Conservation (phyloP, 92 coral and sea anemone species). For the Porites divaricata region DNA sequence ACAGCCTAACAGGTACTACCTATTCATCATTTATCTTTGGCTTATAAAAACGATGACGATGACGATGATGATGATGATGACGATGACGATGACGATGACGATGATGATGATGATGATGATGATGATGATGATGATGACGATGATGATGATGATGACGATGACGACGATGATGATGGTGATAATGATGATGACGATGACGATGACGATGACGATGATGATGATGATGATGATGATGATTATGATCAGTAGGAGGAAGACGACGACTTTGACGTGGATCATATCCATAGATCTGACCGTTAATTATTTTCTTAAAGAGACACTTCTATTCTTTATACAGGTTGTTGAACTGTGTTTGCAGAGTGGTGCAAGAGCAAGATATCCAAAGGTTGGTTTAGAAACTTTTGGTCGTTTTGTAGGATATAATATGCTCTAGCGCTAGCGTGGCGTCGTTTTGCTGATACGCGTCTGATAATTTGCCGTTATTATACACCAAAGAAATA, state of each 20-base stretch:
- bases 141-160: neutral
- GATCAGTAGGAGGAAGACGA: neutral
- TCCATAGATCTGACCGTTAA: neutral
- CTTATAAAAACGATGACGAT: too few relatives aligned
- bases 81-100: neutral
- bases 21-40: neutral
- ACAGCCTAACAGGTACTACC: too few relatives aligned
- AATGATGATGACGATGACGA: neutral
- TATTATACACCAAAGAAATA: too few relatives aligned
- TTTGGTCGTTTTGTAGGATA: too few relatives aligned
- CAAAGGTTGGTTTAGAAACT: conserved; percentile 50
- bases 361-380: conserved; percentile 70
- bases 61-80: neutral
- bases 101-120: neutral
- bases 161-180: neutral
- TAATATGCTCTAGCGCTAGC: too few relatives aligned
- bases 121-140: too few relatives aligned
- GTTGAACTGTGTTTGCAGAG: conserved; percentile 59
- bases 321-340: conserved; percentile 26
- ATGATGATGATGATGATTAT: neutral
- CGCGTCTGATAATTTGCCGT: too few relatives aligned
- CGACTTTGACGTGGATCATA: neutral
- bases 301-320: neutral
- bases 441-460: too few relatives aligned
- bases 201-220: neutral